Evolutionary conservation across 2,888 invertebrate genomes (phyloP), one percentile per base, ranked within the genome.

Genomic region (Clepsis dumicolana): DNA sequence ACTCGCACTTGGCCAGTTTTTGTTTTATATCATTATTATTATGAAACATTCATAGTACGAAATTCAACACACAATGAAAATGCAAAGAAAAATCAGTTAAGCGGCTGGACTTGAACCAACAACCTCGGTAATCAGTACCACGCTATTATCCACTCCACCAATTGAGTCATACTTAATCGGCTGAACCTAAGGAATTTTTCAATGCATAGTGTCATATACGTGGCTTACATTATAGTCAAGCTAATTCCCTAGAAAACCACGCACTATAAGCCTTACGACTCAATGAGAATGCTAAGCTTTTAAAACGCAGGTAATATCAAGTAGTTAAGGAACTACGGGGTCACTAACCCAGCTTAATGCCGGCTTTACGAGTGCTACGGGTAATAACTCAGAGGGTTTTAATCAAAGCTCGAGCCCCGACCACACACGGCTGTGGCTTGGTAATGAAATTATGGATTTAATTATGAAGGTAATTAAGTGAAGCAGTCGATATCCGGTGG

Each of bases 301-400:
- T 38, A 38, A 38, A 38, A 2, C 14, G n/a, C 38, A 18, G 8
- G 18, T 16, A 18, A 16, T 44, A 44, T 44, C 44, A 1, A 18
- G 7, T n/a, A n/a, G 16, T 21, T 27, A 18, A 27, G 27, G 4
- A 3, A 14, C 8, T 44, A 18, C 18, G 32, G 54, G 54, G 32
- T 56, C 56, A 35, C 24, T 56, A 35, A 24, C 56, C 56, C 56
- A 18, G 14, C 35, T 35, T 56, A 56, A 35, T 56, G 35, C 21
- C n/a, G 14, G 21, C 56, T 21, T 24, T 21, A 44, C 29, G 29
- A 29, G 29, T 29, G 25, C 56, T n/a, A 54, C 24, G 21, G 35
- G 27, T 12, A 54, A 48, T 66, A 62, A 62, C 61, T 66, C 61
- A 54, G 27, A 18, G 60, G 60, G 61, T 62, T 66, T 66, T 66